A percentile compares a stretch with the other conserved stretches of the same genome.
Conservation (phyloP, 37 sponge, comb jelly and placozoan genomes). For the Haliclona indistincta region DNA sequence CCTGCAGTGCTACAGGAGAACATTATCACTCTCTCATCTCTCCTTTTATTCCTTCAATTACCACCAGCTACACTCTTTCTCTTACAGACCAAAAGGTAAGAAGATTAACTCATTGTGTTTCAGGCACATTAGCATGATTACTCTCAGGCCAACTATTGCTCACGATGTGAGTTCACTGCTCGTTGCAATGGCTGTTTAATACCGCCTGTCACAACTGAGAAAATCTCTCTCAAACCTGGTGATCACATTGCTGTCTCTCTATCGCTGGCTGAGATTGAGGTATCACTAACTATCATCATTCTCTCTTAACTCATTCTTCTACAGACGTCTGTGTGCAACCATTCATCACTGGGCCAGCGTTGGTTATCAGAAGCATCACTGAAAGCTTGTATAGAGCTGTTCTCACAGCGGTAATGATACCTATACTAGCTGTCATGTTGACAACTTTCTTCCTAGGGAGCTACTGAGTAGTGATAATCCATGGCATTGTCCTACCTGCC, state of each 20-base stretch:
- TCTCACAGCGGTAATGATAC: conserved; percentile 47
- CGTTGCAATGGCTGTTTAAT: conserved; percentile 60
- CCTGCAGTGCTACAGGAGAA: conserved; percentile 9
- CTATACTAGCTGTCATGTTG: neutral
- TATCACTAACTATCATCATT: neutral
- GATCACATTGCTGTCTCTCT: conserved; percentile 46
- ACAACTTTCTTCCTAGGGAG: conserved; percentile 54
- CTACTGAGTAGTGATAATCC: conserved; percentile 56
- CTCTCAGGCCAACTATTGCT: conserved; percentile 55
- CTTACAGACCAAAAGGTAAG: conserved; percentile 46
- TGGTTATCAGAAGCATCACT: conserved; percentile 27
- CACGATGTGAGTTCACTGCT: conserved; percentile 45
- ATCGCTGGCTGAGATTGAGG: neutral
- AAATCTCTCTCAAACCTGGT: conserved; percentile 51
- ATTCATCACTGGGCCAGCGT: conserved; percentile 42
- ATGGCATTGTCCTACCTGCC: conserved; percentile 72
- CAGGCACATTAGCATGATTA: neutral
- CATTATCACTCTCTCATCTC: conserved; percentile 5
- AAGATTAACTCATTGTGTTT: neutral
- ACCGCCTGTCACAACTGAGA: neutral
- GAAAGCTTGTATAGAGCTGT: conserved; percentile 53
- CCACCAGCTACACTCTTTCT: too few relatives aligned
- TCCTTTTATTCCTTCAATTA: conserved; percentile 18
- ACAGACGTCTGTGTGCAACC: conserved; percentile 17
- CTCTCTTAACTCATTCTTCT: neutral